Evolutionary conservation across 2,797 vertebrate species (phyloP).

Genomic region (Geotrypetes seraphini): DNA sequence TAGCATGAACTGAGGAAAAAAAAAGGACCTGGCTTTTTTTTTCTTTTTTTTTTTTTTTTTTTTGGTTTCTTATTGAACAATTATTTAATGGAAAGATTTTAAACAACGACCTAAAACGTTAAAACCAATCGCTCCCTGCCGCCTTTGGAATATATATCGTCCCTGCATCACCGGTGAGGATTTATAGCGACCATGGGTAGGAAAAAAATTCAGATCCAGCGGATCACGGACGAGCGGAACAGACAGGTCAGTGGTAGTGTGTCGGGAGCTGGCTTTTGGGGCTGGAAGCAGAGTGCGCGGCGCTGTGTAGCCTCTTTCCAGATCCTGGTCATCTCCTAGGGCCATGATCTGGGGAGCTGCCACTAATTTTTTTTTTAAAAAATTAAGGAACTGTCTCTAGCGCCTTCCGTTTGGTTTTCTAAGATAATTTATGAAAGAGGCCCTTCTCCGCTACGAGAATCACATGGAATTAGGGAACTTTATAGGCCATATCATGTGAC

Average conservation of each 20-base stretch:
- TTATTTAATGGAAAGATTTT: constrained; percentile 39
- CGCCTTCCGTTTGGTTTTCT: too few species aligned
- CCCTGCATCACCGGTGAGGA: constrained; percentile 17
- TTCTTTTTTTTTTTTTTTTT: neutral
- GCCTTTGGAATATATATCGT: too few species aligned
- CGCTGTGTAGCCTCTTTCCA: neutral
- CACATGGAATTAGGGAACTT: too few species aligned
- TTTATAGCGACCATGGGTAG: constrained; percentile 78
- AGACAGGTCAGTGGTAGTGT: constrained; percentile 68
- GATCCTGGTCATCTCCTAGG: neutral
- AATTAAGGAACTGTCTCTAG: too few species aligned
- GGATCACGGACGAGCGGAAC: constrained; percentile 96
- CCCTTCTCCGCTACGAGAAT: too few species aligned
- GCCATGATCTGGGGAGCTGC: too few species aligned
- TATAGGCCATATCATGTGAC: too few species aligned
- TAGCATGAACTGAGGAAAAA: constrained; percentile 41
- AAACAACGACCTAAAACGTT: constrained; percentile 9
- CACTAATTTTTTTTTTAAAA: too few species aligned
- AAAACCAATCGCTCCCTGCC: constrained; percentile 16
- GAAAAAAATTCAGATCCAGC: constrained; percentile 98
- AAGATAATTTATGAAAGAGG: too few species aligned
- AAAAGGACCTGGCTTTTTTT: fast-evolving
- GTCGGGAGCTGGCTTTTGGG: neutral
- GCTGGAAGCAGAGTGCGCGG: neutral
- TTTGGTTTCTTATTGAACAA: neutral